Percentiles rank a stretch among this genome's conserved stretches.
phyloP scores from a whole-genome alignment of 2,888 invertebrate genomes.

The Exephanes ischioxanthus region DNA sequence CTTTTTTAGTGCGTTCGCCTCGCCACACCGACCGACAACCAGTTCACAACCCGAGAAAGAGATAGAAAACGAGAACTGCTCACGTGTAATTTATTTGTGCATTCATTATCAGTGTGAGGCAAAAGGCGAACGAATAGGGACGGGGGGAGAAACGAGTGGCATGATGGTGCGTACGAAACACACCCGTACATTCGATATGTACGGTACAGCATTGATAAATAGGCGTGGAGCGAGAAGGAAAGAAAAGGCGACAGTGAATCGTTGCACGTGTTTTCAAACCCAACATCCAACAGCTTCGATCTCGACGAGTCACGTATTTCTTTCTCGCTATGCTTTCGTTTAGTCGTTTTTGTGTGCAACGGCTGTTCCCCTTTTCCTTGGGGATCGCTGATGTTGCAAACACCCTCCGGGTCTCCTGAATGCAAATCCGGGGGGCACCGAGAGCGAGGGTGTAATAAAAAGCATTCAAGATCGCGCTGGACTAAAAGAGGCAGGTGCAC shows the following conservation, averaged over 20 bases:
- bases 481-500: constrained; percentile 57
- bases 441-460: constrained; percentile 49
- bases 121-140: constrained; percentile 26
- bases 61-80: constrained; percentile 20
- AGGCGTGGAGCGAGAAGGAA: constrained; percentile 46
- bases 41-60: neutral
- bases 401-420: constrained; percentile 40
- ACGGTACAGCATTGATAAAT: constrained; percentile 47
- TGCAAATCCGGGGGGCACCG: constrained; percentile 44
- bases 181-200: constrained; percentile 18
- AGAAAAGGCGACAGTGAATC: constrained; percentile 61
- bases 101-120: constrained; percentile 55
- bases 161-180: constrained; percentile 40
- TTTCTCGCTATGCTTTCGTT: constrained; percentile 42
- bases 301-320: constrained; percentile 57
- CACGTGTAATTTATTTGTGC: constrained; percentile 64
- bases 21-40: constrained; percentile 7
- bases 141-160: constrained; percentile 18
- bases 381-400: constrained; percentile 14
- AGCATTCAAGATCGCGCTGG: constrained; percentile 19
- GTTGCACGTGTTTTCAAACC: constrained; percentile 67
- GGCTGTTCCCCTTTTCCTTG: constrained; percentile 18
- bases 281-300: constrained; percentile 30
- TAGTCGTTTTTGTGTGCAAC: constrained; percentile 48
- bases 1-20: constrained; percentile 52